phyloP scores from a whole-genome alignment of 2,113 vertebrate species.

The Empidonax traillii region DNA sequence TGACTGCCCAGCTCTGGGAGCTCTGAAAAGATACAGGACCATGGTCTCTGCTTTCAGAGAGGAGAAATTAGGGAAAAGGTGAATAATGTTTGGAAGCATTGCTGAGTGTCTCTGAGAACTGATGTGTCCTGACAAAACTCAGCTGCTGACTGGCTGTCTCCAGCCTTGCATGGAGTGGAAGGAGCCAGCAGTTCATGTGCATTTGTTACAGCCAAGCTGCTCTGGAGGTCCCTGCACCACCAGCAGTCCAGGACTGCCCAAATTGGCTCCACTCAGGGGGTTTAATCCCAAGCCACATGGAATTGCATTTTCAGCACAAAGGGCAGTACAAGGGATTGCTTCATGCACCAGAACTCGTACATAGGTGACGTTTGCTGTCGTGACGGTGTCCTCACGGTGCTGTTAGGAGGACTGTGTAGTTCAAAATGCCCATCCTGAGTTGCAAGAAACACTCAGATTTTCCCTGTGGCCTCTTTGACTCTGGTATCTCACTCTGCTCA shows the following conservation, averaged over 20 bases:
- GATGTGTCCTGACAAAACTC: background rate
- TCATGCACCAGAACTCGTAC: background rate
- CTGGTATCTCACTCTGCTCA: background rate
- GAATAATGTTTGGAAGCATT: background rate
- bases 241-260: background rate
- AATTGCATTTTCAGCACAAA: background rate
- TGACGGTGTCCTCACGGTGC: background rate
- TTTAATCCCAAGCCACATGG: background rate
- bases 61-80: background rate
- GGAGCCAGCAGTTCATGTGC: fast-evolving
- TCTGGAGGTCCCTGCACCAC: background rate
- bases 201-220: background rate
- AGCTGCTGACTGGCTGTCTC: background rate
- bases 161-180: background rate
- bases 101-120: background rate
- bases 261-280: background rate
- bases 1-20: background rate
- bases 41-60: background rate
- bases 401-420: background rate
- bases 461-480: background rate
- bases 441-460: background rate
- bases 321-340: background rate
- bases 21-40: background rate
- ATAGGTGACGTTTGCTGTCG: fast-evolving
- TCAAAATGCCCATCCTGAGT: background rate